Conservation (phyloP, 1,140 invertebrate species). For the Kradibia gibbosae region DNA sequence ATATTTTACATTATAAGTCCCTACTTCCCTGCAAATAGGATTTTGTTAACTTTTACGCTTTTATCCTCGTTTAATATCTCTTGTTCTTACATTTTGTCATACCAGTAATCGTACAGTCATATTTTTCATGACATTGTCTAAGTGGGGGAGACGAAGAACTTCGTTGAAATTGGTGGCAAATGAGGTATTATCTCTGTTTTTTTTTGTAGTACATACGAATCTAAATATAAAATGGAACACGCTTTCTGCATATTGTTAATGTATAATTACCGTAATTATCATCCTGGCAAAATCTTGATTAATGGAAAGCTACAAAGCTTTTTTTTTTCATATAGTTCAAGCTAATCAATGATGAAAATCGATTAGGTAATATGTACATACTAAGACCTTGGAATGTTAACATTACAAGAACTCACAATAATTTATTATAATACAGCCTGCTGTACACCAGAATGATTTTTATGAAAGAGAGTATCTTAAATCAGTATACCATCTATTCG, state of each 20-base stretch:
- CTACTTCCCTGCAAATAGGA: slow-evolving; percentile 62
- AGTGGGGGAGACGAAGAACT: slow-evolving; percentile 61
- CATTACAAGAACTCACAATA: slow-evolving; percentile 72
- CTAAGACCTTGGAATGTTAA: slow-evolving; percentile 72
- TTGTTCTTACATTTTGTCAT: slow-evolving; percentile 45
- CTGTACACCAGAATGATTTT: slow-evolving; percentile 70
- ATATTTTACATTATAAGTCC: slow-evolving; percentile 71
- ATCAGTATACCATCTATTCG: slow-evolving; percentile 50
- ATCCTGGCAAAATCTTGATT: slow-evolving; percentile 53
- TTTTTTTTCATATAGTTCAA: slow-evolving; percentile 53
- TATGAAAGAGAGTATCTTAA: slow-evolving; percentile 64
- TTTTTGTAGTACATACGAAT: slow-evolving; percentile 51
- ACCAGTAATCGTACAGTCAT: slow-evolving; percentile 54
- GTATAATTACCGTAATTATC: slow-evolving; percentile 47
- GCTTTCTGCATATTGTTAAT: slow-evolving; percentile 41
- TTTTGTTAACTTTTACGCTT: slow-evolving; percentile 43
- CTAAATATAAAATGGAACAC: slow-evolving; percentile 54
- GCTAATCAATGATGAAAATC: slow-evolving; percentile 65
- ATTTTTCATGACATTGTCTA: slow-evolving; percentile 60
- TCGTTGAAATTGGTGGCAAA: slow-evolving; percentile 52
- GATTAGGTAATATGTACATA: slow-evolving; percentile 69
- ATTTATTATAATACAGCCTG: slow-evolving; percentile 73
- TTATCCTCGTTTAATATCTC: slow-evolving; percentile 37
- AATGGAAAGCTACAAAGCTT: slow-evolving; percentile 43
- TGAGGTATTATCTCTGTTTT: slow-evolving; percentile 44